Percentiles rank a stretch among this genome's conserved stretches.
phyloP scores from a whole-genome alignment of 92 coral and sea anemone genomes.

The Micromussa lordhowensis region DNA sequence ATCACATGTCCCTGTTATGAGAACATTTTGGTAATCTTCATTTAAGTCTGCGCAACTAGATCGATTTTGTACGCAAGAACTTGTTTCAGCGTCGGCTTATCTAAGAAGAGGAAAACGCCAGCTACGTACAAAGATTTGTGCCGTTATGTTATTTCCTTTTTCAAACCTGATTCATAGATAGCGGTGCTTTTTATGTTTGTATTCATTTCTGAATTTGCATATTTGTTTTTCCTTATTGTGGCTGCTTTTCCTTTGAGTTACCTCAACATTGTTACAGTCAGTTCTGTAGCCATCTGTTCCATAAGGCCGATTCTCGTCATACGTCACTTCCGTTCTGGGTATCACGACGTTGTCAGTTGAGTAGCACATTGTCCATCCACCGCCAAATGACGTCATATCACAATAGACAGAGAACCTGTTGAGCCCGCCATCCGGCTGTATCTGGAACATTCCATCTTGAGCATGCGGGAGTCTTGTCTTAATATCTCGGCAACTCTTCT shows the following conservation, averaged over 20 bases:
- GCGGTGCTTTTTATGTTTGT: too few species aligned
- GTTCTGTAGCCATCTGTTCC: slow-evolving; percentile 57
- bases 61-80: too few species aligned
- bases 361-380: slow-evolving; percentile 70
- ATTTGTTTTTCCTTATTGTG: too few species aligned
- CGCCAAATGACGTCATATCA: slow-evolving; percentile 59
- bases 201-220: too few species aligned
- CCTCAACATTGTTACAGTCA: slow-evolving; percentile 53
- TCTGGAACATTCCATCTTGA: slow-evolving; percentile 43
- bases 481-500: slow-evolving; percentile 34
- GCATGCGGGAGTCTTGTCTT: slow-evolving; percentile 24
- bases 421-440: slow-evolving; percentile 30
- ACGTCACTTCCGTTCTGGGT: slow-evolving; percentile 29
- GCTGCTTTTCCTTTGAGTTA: neutral
- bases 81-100: too few species aligned
- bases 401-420: slow-evolving; percentile 39
- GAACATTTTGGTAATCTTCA: too few species aligned
- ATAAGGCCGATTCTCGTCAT: slow-evolving; percentile 31
- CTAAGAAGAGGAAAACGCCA: too few species aligned
- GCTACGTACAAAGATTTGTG: too few species aligned
- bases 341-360: slow-evolving; percentile 28
- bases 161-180: too few species aligned
- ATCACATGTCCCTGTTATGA: too few species aligned
- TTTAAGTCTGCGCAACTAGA: too few species aligned
- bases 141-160: too few species aligned